Evolutionary conservation across 2,888 invertebrate genomes (phyloP), one percentile per base, ranked within the genome.

Genomic region (Autographa pulchrina): DNA sequence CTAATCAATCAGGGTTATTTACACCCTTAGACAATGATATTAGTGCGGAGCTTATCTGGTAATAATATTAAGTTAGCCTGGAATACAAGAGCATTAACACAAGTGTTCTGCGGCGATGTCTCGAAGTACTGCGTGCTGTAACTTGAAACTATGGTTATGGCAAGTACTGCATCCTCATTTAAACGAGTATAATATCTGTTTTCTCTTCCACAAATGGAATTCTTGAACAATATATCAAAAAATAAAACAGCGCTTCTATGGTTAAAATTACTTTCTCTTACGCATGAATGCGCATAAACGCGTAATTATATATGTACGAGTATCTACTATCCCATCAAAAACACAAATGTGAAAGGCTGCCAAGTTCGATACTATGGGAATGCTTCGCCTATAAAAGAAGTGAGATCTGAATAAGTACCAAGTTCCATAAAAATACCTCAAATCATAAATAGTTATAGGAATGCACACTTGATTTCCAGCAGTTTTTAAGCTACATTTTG

Each of bases 91-190:
- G 48, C n/a, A 48, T 48, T 48, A n/a, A 16, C 48, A 8, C 48
- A 48, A 48, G 48, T 48, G 48, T n/a, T 48, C n/a, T 48, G n/a
- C n/a, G 8, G 48, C 48, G 48, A n/a, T 6, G 48, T 14, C 48
- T n/a, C n/a, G 48, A n/a, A 48, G 16, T n/a, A n/a, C 48, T 48
- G n/a, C n/a, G 48, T 48, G 48, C 48, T n/a, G n/a, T 48, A 48
- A 48, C 48, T 48, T n/a, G n/a, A 48, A 48, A n/a, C 48, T 48
- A 48, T n/a, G 48, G 48, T 48, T 48, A 48, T 48, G 48, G 48
- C 48, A 48, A 48, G n/a, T n/a, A n/a, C 48, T 48, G 48, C n/a
- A 48, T 48, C 48, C 48, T 16, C 48, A 48, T 48, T n/a, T 16
- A 16, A 48, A 48, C n/a, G 6, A n/a, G 4, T 48, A n/a, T 48